Evolutionary conservation across 2,113 vertebrate genomes (phyloP).

Genomic region (Tor tambroides): DNA sequence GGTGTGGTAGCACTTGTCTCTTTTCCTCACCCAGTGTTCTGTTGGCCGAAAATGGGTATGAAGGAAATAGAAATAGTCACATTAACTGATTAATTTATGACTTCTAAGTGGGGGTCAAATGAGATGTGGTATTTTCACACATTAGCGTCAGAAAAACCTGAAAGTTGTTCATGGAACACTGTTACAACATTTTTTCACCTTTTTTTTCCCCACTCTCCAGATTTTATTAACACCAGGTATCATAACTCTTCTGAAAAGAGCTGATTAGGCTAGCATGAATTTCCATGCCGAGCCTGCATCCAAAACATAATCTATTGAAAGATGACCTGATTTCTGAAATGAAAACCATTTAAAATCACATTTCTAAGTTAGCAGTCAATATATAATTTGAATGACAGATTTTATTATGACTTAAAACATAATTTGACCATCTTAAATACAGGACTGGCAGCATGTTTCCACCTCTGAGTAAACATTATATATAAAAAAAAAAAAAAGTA

Average conservation of each 20-base stretch:
- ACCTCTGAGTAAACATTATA: background rate
- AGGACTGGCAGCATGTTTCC: background rate
- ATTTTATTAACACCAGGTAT: no score
- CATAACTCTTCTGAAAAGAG: no score
- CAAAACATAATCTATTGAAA: background rate
- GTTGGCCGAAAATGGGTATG: background rate
- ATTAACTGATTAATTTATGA: conserved; percentile 5
- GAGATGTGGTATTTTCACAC: conserved; percentile 19
- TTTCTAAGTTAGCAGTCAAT: background rate
- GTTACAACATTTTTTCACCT: background rate
- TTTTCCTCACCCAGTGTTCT: background rate
- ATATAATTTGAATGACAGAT: background rate
- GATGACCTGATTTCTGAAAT: background rate
- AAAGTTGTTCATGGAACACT: background rate
- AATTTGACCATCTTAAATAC: background rate
- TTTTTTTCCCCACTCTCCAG: background rate
- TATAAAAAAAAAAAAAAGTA: no score
- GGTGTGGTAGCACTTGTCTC: background rate
- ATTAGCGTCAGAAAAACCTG: background rate
- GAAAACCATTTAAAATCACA: background rate
- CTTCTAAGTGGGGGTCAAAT: conserved; percentile 5
- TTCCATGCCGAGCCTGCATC: background rate
- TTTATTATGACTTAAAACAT: background rate
- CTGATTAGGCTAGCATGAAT: background rate
- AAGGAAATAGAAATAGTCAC: background rate